Base-by-base conservation (phyloP, 2,888 invertebrate species). In the Odontomyia ornata region DNA sequence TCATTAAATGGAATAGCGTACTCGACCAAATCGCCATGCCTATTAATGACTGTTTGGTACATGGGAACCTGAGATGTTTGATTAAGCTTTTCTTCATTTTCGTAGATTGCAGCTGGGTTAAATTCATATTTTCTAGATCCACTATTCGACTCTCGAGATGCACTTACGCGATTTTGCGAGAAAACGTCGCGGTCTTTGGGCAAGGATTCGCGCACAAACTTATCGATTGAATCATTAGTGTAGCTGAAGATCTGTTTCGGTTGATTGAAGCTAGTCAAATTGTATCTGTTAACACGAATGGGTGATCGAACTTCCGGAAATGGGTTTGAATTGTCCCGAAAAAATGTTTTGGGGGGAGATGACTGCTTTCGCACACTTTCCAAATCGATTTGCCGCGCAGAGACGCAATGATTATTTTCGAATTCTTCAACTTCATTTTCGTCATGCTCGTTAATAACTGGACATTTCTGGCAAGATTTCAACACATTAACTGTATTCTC, bases 1-100 rank as follows among this genome's bases (percentile, higher is more conserved):
- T 82, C 82, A 78, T 78, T 80, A 43, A 80, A 81, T 7, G 82
- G 82, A 52, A 82, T 47, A 23, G 82, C 82, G 78, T 82, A 82
- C 30, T 82, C 82, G 0, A 82, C 82, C 13, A 80, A 78, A 21
- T 82, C 82, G 27, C 82, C 82, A 62, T 82, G 80, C 71, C 80
- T 81, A 77, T 82, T 82, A 7, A 81, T 80, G 5, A 82, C 80
- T 15, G 77, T 81, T 75, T 82, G 82, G 77, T 82, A 82, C 0
- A 78, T 77, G 9, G 80, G 80, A 13, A 80, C 77, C 56, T 71
- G 76, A 9, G 18, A 27, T 47, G 36, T 7, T 7, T 56, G 21
- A 52, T 67, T 56, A 4, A 27, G 9, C 21, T 62, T 47, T 11
- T 9, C 64, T 4, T 75, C 47, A 47, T 62, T 64, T 21, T 64